Percentiles rank a stretch among this genome's conserved stretches.
These are phyloP conservation scores for Morpho achilles DNA, from an alignment of 2,888 invertebrate genomes.

Conservation along the genomic window DNA sequence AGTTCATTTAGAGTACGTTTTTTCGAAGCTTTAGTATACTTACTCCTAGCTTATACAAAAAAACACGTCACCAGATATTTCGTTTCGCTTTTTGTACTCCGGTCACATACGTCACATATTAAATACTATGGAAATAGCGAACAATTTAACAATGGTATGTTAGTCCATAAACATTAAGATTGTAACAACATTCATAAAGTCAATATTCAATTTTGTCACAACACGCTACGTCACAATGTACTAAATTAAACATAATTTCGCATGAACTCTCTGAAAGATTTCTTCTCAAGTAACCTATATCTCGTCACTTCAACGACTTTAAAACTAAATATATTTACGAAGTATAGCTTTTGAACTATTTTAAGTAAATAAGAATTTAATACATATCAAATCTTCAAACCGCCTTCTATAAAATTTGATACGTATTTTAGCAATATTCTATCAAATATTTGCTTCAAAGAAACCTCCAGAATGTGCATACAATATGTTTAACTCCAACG, in stretches of 20 bases:
- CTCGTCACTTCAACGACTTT: no score
- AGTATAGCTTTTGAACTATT: no score
- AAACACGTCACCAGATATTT: not conserved
- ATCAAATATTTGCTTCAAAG: no score
- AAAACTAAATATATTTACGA: no score
- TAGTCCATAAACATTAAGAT: not conserved
- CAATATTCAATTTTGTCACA: not conserved
- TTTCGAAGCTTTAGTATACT: slow-evolving; percentile 3
- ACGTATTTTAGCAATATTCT: no score
- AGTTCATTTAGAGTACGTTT: slow-evolving; percentile 9
- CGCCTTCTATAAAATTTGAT: no score
- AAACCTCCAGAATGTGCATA: no score
- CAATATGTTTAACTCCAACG: no score
- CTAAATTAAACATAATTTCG: not conserved
- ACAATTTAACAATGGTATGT: not conserved
- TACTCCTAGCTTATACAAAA: slow-evolving; percentile 1
- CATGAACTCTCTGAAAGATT: no score
- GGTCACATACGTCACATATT: not conserved
- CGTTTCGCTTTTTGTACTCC: slow-evolving; percentile 6
- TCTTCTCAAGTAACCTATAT: no score
- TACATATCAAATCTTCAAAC: no score
- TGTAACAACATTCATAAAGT: not conserved
- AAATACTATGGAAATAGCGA: slow-evolving; percentile 4
- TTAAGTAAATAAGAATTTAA: no score
- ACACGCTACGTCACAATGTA: not conserved